Conservation (phyloP, 2,797 vertebrate genomes). For the Gadopsis bispinosus region DNA sequence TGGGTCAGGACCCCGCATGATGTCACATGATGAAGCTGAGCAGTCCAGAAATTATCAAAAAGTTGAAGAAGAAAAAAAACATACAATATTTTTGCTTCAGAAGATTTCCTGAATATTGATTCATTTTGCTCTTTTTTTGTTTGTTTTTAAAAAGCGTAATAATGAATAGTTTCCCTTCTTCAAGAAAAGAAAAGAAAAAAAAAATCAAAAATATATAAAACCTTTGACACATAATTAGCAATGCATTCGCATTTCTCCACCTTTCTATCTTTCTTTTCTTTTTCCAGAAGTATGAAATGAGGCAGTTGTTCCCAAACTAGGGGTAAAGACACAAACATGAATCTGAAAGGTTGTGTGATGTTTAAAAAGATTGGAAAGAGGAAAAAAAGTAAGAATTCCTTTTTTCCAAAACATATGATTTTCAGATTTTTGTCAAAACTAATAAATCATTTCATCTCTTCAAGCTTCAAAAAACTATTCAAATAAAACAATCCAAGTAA, state of each 20-base stretch:
- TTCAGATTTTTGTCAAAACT: not conserved
- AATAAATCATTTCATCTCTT: not conserved
- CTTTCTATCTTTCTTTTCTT: no score
- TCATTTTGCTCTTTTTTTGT: not conserved
- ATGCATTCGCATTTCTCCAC: not conserved
- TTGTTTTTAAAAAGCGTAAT: not conserved
- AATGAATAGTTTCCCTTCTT: no score
- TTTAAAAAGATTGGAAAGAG: conserved; percentile 3
- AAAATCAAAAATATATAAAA: not conserved
- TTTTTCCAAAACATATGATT: not conserved
- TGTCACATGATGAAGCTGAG: not conserved
- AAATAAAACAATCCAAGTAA: not conserved
- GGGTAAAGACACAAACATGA: not conserved
- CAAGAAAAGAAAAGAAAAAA: not conserved
- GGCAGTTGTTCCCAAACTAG: no score
- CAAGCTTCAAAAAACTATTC: not conserved
- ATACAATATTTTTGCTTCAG: not conserved
- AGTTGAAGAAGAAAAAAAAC: not conserved
- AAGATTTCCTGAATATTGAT: not conserved
- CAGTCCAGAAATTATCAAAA: conserved; percentile 9
- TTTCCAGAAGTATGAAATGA: no score
- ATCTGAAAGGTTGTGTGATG: not conserved
- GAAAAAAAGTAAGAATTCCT: not conserved
- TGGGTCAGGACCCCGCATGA: not conserved
- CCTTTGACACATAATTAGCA: not conserved